Evolutionary conservation across 1,140 invertebrate genomes (phyloP), one percentile per base, ranked within the genome.

Genomic region (Leptinotarsa undecemlineata): DNA sequence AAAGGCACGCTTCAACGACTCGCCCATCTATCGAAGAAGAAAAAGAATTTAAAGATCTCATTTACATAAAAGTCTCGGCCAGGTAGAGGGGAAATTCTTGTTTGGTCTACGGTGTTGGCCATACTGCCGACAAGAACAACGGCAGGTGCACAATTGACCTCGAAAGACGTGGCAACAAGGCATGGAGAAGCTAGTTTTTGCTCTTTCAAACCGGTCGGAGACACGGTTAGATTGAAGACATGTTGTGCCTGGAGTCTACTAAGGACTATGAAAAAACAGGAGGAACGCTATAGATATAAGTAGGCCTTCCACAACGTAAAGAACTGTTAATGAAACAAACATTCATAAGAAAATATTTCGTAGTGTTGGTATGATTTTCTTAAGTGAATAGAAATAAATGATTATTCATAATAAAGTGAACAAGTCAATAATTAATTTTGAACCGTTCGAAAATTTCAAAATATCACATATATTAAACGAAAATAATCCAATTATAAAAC

Each of bases 111-210:
- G 42, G 66, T 47, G 51, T 68, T 68, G 69, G 42, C 51, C 42
- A 21, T 48, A 1, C 19, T 61, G 21, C 57, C 20, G 69, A 15
- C 51, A 20, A 23, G 51, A 57, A 20, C 69, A 23, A 62, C 42
- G 69, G 69, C 69, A 71, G 69, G 69, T 71, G 69, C 26, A 61
- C 51, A 61, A 48, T 71, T 71, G 69, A 71, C 69, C 69, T 71
- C 69, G 57, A 17, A 71, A 23, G 19, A 23, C 17, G 21, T 51
- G 69, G 69, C 69, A 71, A 71, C 69, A 51, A 48, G 48, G 51
- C 14, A 26, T 19, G 20, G 17, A 57, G 51, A 14, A 26, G 69
- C 69, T 71, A 71, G 69, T 71, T 71, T 71, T 71, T 57, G 26
- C 69, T 71, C 51, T 17, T 60, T 60, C 20, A 26, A 71, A 71